Base-by-base conservation (phyloP, 1,140 invertebrate species). In the Epicauta chinensis region DNA sequence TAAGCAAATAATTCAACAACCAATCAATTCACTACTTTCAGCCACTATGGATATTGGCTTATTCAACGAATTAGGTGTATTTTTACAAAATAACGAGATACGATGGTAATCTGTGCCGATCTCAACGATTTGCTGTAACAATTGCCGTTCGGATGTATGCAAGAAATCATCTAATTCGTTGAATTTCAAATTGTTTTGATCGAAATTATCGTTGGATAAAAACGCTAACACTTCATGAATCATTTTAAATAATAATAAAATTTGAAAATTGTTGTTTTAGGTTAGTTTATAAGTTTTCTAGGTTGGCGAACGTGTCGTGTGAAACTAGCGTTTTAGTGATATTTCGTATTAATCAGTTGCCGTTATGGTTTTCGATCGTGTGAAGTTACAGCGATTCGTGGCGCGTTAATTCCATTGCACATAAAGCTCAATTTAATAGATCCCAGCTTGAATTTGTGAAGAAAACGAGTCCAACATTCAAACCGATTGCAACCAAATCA, bases 161-260 rank as follows among this genome's bases (percentile, higher is more conserved):
- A 69, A 49, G 44, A 71, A 71, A 39, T 68, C 65, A 43, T 61
- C 61, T n/a, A 67, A 43, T 51, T 69, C 62, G 30, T 61, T 57
- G 30, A 61, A 47, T 46, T 62, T 49, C 2, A 49, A 23, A 5
- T 7, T 3, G 7, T 23, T 7, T 7, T 5, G 7, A 23, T 23
- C 23, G 23, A 23, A 23, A 23, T 23, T 23, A 0, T 49, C 16
- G 11, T 50, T 44, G 29, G 29, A 67, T 39, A 67, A 56, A 55
- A 58, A 55, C 43, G 65, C 63, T 30, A 67, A 54, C 14, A 57
- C 52, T 60, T 66, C 63, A 39, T 64, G 64, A 45, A 69, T 65
- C 62, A 66, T 69, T 36, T 48, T 60, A 23, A 16, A 36, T 10
- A 15, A n/a, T 35, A 34, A 23, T 4, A 23, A 0, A 23, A 23